A percentile compares a stretch with the other conserved stretches of the same genome.
phyloP scores from a whole-genome alignment of 2,113 vertebrate genomes.

The Nansenia antarctica region DNA sequence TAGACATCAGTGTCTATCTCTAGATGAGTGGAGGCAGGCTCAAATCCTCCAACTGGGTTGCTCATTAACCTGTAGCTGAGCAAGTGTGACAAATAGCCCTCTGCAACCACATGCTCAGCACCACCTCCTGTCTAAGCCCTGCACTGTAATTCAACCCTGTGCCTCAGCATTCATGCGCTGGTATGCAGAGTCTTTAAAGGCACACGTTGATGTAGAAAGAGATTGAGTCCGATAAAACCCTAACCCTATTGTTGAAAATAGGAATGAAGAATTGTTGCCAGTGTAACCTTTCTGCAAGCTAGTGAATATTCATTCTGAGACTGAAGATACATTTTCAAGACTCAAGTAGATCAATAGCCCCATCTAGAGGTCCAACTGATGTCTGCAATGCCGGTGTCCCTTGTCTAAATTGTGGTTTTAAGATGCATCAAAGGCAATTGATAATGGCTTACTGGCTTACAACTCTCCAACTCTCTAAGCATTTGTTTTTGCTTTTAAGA shows the following conservation, averaged over 20 bases:
- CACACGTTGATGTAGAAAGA: slow-evolving; percentile 12
- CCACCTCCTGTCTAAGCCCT: slow-evolving; percentile 8
- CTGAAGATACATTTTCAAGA: background rate
- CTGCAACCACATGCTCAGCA: background rate
- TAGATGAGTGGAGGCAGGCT: slow-evolving; percentile 14
- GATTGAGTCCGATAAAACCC: background rate
- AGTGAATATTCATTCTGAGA: background rate
- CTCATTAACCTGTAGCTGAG: slow-evolving; percentile 20
- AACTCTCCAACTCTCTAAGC: too few relatives aligned
- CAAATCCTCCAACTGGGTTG: slow-evolving; percentile 2
- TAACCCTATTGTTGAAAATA: background rate
- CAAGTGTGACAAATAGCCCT: too few relatives aligned
- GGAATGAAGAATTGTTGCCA: background rate
- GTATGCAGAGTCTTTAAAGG: background rate
- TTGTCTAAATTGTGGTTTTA: too few relatives aligned
- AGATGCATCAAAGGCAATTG: too few relatives aligned
- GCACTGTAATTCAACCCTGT: slow-evolving; percentile 21
- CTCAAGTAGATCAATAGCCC: slow-evolving; percentile 40
- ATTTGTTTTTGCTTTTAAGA: too few relatives aligned
- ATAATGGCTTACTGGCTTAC: too few relatives aligned
- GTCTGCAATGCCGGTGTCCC: too few relatives aligned
- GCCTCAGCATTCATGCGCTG: background rate
- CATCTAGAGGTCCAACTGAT: slow-evolving; percentile 59
- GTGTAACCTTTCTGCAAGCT: background rate
- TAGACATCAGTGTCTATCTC: slow-evolving; percentile 19